These are phyloP conservation scores for Liparis tanakae DNA, from an alignment of 2,797 vertebrate species.

Conservation along the genomic window DNA sequence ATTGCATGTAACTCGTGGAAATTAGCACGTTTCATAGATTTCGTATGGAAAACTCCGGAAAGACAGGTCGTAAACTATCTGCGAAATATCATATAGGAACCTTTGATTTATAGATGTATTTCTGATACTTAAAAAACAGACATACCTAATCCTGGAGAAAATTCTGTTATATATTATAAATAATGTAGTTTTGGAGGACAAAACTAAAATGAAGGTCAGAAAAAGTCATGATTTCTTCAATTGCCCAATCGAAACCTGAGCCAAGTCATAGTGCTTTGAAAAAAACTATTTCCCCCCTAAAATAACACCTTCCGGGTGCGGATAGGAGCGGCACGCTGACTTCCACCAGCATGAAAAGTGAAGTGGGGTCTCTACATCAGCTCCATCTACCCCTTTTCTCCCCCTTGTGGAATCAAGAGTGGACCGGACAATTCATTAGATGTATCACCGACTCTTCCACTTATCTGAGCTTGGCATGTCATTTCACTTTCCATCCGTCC, in stretches of 20 bases:
- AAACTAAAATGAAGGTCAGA: conserved; percentile 7
- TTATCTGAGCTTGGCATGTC: conserved; percentile 59
- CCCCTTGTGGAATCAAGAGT: conserved; percentile 24
- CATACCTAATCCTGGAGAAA: no score
- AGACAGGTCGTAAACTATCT: no score
- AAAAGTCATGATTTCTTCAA: conserved; percentile 3
- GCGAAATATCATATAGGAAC: no score
- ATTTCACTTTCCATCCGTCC: conserved; percentile 65
- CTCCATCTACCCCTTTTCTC: conserved; percentile 23
- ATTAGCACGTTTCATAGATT: no score
- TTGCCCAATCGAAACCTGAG: conserved; percentile 2
- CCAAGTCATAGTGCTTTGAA: neutral
- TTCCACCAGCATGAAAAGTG: neutral
- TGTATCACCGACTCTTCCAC: conserved; percentile 58
- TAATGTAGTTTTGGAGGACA: neutral
- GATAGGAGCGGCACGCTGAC: neutral
- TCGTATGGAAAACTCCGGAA: no score
- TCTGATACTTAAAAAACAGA: no score
- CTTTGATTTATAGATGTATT: no score
- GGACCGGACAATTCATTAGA: conserved; percentile 56
- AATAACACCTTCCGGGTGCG: neutral
- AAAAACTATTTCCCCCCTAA: neutral
- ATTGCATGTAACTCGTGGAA: no score
- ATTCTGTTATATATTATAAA: neutral
- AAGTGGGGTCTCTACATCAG: conserved; percentile 29